Evolutionary conservation across 2,888 invertebrate genomes (phyloP).

Genomic region (Leptopilina myrica): DNA sequence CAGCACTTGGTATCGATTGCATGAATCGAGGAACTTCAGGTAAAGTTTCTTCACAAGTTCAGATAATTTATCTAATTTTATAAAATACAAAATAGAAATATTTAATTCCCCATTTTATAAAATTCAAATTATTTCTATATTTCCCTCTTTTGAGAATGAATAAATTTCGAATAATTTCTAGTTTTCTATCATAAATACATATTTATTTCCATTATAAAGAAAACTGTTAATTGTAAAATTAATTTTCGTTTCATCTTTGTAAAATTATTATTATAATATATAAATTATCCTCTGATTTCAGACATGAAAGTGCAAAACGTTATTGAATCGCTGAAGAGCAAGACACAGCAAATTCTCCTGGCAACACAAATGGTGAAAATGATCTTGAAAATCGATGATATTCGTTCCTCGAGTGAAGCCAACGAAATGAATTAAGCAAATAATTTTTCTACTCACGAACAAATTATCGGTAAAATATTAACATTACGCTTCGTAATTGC

Average conservation of each 20-base stretch:
- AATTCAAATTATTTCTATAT: too few relatives aligned
- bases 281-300: slow-evolving; percentile 71
- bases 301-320: slow-evolving; percentile 98
- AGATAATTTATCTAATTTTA: background rate
- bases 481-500: slow-evolving; percentile 20
- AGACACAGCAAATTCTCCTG: slow-evolving; percentile 97
- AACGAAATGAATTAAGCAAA: slow-evolving; percentile 7
- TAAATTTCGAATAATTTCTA: too few relatives aligned
- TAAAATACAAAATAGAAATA: background rate
- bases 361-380: slow-evolving; percentile 99
- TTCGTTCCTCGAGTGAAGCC: slow-evolving; percentile 79
- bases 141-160: too few relatives aligned
- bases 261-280: too few relatives aligned
- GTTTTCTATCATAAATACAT: too few relatives aligned
- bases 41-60: slow-evolving; percentile 55
- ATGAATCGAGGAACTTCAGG: slow-evolving; percentile 85
- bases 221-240: too few relatives aligned
- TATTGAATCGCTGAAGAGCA: slow-evolving; percentile 96
- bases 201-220: too few relatives aligned
- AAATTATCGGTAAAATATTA: slow-evolving; percentile 8
- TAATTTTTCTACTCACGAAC: slow-evolving; percentile 4
- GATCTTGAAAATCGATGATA: slow-evolving; percentile 99
- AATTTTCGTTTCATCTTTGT: slow-evolving; percentile 34
- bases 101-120: background rate
- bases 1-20: slow-evolving; percentile 96